Base-by-base conservation (phyloP, 2,888 invertebrate species). In the Tenodera sinensis region DNA sequence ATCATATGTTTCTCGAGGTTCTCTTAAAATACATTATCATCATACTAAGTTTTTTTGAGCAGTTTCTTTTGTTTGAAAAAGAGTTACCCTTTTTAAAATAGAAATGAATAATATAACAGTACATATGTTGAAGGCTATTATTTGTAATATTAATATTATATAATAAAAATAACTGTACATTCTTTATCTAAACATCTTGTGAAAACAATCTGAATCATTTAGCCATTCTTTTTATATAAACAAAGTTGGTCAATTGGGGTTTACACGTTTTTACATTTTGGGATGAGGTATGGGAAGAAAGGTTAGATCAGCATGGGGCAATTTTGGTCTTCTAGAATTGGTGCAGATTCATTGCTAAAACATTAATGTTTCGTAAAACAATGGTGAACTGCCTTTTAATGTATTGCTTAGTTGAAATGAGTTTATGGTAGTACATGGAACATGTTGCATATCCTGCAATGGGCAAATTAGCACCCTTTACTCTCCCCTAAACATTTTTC, bases 131-230 rank as follows among this genome's bases (percentile, higher is more conserved):
- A 87, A 84, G 81, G 81, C 88, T 90, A 47, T 88, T 30, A 84
- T 85, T 90, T 88, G 87, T 87, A 88, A 84, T 89, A 84, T 88
- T 90, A 88, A 88, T 87, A 90, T 90, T 85, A 90, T 88, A 81
- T 90, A 90, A 89, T 89, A 90, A 90, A 90, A 90, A 90, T 90
- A 90, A 90, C 89, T 90, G 90, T 89, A 89, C 90, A 90, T 85
- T 89, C 84, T 88, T 83, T 83, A 89, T 84, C 83, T 88, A 87
- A 85, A 88, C 81, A 87, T 30, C 84, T 88, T 83, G 28, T 88
- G 34, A 88, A 88, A 88, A 83, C 83, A 88, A 83, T 83, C 28
- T 88, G 84, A 87, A 89, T 85, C 83, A 85, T 81, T 87, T 87
- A 87, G 54, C 71, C 28, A n/a, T n/a, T 88, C 34, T 71, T 42